Conservation (phyloP, 2,797 vertebrate species). For the Peromyscus eremicus region DNA sequence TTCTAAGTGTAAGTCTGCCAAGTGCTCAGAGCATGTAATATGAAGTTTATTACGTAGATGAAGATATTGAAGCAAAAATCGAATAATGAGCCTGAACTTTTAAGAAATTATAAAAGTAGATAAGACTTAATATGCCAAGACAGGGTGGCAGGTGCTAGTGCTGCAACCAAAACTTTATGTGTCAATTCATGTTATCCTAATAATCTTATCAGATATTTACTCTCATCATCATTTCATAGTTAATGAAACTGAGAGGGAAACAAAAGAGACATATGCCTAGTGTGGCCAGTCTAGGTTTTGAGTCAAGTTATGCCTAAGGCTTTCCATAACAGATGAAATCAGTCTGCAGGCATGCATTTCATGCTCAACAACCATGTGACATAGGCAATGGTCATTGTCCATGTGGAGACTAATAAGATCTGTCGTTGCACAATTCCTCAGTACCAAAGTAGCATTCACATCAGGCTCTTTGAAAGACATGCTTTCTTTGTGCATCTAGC, state of each 20-base stretch:
- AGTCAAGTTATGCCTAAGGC: background rate
- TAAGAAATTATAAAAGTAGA: background rate
- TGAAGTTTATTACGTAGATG: conserved; percentile 2
- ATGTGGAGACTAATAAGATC: background rate
- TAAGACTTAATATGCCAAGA: background rate
- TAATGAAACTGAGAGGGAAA: background rate
- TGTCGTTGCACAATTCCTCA: background rate
- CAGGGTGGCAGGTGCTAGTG: background rate
- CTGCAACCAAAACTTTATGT: background rate
- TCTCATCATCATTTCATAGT: background rate
- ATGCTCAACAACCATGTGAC: background rate
- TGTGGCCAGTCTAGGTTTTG: background rate
- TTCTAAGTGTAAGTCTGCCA: background rate
- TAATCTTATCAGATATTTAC: background rate
- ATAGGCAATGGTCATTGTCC: background rate
- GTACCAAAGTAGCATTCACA: conserved; percentile 2
- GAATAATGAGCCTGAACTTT: background rate
- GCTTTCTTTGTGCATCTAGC: background rate
- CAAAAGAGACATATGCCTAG: background rate
- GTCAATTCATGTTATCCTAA: conserved; percentile 23
- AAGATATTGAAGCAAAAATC: background rate
- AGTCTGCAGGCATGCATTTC: background rate
- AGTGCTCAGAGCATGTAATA: background rate
- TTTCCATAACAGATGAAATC: background rate
- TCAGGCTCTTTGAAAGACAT: background rate